Evolutionary conservation across 2,797 vertebrate genomes (phyloP).

Genomic region (Neopelma chrysocephalum): DNA sequence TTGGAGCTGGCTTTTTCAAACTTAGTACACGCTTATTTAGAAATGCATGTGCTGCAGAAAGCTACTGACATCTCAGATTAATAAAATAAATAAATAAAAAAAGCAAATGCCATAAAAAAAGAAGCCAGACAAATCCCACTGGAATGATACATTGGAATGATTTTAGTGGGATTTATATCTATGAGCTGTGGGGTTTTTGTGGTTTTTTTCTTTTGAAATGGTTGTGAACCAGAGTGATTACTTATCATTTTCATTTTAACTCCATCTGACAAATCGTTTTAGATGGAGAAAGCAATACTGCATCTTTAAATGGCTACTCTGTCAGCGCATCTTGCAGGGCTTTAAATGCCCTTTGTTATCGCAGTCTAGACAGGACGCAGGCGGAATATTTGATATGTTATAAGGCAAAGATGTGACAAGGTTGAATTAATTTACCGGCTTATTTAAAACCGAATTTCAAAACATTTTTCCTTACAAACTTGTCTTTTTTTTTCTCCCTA

Average conservation of each 20-base stretch:
- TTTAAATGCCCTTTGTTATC: constrained; percentile 83
- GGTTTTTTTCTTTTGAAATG: constrained; percentile 37
- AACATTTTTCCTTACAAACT: constrained; percentile 59
- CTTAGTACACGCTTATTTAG: not conserved
- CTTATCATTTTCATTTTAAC: constrained; percentile 79
- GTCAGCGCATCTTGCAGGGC: constrained; percentile 76
- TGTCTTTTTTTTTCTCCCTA: not conserved
- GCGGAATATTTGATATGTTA: constrained; percentile 77
- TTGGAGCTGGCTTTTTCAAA: not conserved
- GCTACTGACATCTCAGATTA: not conserved
- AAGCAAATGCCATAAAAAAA: not conserved
- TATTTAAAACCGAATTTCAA: constrained; percentile 72
- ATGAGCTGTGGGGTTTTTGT: constrained; percentile 5
- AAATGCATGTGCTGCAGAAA: not conserved
- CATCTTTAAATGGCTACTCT: constrained; percentile 81
- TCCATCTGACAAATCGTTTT: constrained; percentile 77
- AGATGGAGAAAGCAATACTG: constrained; percentile 71
- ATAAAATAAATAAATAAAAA: not conserved
- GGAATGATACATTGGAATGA: constrained; percentile 18
- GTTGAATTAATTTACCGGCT: constrained; percentile 75
- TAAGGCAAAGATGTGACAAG: constrained; percentile 74
- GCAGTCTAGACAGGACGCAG: constrained; percentile 82
- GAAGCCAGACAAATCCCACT: constrained; percentile 18
- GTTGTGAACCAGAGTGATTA: constrained; percentile 69
- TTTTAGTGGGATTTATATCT: constrained; percentile 42